These are phyloP conservation scores for Platysteira castanea DNA, from an alignment of 2,113 vertebrate species.

Conservation along the genomic window DNA sequence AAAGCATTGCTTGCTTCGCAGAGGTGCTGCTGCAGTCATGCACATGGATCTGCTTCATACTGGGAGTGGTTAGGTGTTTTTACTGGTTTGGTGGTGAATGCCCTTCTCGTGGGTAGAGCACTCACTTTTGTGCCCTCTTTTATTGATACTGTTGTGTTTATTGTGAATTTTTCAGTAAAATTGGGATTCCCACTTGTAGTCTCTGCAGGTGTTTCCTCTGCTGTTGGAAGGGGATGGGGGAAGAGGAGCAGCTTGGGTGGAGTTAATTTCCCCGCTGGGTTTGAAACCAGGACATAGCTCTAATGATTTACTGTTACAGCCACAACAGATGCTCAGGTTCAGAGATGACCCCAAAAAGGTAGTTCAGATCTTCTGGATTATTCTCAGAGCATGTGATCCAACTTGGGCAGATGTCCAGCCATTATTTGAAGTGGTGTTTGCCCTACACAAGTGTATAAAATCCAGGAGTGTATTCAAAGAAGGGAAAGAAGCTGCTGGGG, in stretches of 20 bases:
- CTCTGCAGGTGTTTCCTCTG: background rate
- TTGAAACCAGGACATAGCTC: background rate
- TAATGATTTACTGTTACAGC: background rate
- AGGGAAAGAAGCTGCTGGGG: background rate
- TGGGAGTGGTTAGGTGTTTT: background rate
- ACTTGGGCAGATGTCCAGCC: background rate
- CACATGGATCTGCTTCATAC: background rate
- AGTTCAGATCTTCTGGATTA: background rate
- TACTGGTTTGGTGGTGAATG: background rate
- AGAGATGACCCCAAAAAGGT: background rate
- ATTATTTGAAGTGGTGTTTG: background rate
- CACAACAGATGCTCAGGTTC: background rate
- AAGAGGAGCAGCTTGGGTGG: background rate
- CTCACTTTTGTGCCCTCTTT: background rate
- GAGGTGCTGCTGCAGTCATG: background rate
- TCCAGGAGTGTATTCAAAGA: background rate
- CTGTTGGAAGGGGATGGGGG: background rate
- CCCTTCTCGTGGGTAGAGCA: background rate
- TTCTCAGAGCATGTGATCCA: background rate
- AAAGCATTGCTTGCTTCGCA: background rate
- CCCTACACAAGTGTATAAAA: background rate
- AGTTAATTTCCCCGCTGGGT: background rate
- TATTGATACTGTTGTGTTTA: background rate
- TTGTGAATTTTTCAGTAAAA: background rate
- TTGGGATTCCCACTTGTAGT: background rate